Base-by-base conservation (phyloP, 1,140 invertebrate genomes). In the Samia ricini region DNA sequence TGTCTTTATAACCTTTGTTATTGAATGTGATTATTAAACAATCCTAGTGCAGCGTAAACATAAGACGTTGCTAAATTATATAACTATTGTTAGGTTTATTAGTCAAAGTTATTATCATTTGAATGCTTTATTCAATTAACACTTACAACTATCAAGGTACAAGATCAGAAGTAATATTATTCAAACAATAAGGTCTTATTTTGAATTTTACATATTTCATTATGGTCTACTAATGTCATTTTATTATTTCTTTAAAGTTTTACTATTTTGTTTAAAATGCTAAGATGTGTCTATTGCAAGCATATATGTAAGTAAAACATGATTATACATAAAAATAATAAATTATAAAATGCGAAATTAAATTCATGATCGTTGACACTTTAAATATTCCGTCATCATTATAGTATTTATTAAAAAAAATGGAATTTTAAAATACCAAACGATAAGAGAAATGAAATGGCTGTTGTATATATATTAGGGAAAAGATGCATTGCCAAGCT, bases 61-160 rank as follows among this genome's bases (percentile, higher is more conserved):
- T 42, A 42, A 15, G 12, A 7, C 33, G 33, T 42, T 42, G 12
- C 10, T 15, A 15, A 12, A 42, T 12, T 3, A 42, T 15, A 15
- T 42, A 42, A 5, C 10, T 42, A 15, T 15, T 42, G 0, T 1
- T 42, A 15, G 33, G 33, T 42, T 42, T 15, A n/a, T n/a, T n/a
- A 42, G n/a, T 42, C 12, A 42, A 12, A 42, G 33, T 5, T 42
- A 42, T 12, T 15, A 42, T 42, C 15, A 15, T 15, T 42, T 42
- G 33, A 42, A 42, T 42, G 33, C 33, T 42, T 42, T 42, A 42
- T 42, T 42, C 10, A 42, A 42, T 64, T 69, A 68, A 60, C 61
- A 69, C 61, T 68, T 63, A 66, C 61, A 68, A 42, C 8, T 21
- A 52, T 56, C 22, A 52, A 10, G 0, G 57, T 60, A 50, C 48